These are phyloP conservation scores for Phytoseiulus persimilis DNA, from an alignment of 2,888 invertebrate species.

Conservation along the genomic window DNA sequence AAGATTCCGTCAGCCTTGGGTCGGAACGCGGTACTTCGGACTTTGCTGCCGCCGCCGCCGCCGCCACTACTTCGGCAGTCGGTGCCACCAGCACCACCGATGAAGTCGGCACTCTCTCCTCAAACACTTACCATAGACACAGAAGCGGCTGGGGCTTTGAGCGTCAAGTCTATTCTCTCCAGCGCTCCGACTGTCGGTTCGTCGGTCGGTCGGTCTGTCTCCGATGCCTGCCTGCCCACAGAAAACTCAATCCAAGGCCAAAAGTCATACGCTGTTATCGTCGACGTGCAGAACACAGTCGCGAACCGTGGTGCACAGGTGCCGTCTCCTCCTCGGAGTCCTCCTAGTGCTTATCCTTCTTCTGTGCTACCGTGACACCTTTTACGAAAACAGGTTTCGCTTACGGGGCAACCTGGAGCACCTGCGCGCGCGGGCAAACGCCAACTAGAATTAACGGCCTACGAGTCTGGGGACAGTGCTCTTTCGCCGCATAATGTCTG, in stretches of 20 bases:
- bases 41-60: neutral
- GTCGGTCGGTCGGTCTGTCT: neutral
- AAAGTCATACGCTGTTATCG: neutral
- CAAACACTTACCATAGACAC: constrained; percentile 5
- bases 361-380: neutral
- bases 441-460: neutral
- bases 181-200: neutral
- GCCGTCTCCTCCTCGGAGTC: neutral
- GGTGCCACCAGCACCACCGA: neutral
- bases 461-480: too few relatives aligned
- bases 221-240: neutral
- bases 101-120: neutral
- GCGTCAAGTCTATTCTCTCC: neutral
- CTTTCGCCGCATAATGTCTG: too few relatives aligned
- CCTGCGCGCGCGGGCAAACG: neutral
- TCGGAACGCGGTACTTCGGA: constrained; percentile 27
- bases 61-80: neutral
- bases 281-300: neutral
- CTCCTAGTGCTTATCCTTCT: neutral
- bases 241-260: neutral
- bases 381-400: neutral
- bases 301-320: neutral
- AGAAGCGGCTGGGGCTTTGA: neutral
- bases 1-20: constrained; percentile 13
- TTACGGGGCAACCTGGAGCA: neutral